These are phyloP conservation scores for Xestobium rufovillosum DNA, from an alignment of 2,888 invertebrate species.

Conservation along the genomic window DNA sequence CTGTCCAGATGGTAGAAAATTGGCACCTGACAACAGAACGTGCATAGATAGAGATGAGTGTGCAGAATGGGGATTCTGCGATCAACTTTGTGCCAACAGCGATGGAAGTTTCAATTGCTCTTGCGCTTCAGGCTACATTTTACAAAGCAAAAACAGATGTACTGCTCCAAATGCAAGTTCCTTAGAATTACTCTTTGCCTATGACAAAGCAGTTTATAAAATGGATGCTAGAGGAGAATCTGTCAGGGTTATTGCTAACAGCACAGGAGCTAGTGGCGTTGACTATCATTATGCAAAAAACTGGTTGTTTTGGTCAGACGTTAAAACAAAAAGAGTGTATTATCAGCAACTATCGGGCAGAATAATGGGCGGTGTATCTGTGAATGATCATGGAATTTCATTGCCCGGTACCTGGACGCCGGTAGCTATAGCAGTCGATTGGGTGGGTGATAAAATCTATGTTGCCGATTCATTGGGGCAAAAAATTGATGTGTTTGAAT, in stretches of 20 bases:
- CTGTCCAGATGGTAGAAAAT: constrained; percentile 76
- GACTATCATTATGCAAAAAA: constrained; percentile 76
- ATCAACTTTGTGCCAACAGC: constrained; percentile 87
- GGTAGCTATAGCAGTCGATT: constrained; percentile 88
- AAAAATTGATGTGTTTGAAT: constrained; percentile 89
- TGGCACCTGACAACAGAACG: constrained; percentile 76
- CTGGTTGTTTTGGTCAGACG: constrained; percentile 82
- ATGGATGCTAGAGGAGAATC: constrained; percentile 62
- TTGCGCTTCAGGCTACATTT: constrained; percentile 58
- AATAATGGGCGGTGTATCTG: too few species aligned
- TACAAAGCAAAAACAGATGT: constrained; percentile 50
- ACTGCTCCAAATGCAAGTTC: constrained; percentile 52
- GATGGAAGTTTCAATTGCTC: constrained; percentile 78
- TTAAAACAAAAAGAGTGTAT: constrained; percentile 72
- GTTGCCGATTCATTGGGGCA: constrained; percentile 89
- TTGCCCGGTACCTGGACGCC: constrained; percentile 84
- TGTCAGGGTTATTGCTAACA: constrained; percentile 62
- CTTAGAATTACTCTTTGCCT: constrained; percentile 60
- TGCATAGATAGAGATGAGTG: constrained; percentile 93
- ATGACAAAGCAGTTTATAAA: constrained; percentile 62
- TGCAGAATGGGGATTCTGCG: constrained; percentile 87
- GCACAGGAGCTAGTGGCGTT: constrained; percentile 77
- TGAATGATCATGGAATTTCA: constrained; percentile 57
- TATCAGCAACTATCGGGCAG: too few species aligned
- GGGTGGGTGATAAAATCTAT: constrained; percentile 94